These are phyloP conservation scores for Baccha elongata DNA, from an alignment of 2,888 invertebrate genomes.

Conservation along the genomic window DNA sequence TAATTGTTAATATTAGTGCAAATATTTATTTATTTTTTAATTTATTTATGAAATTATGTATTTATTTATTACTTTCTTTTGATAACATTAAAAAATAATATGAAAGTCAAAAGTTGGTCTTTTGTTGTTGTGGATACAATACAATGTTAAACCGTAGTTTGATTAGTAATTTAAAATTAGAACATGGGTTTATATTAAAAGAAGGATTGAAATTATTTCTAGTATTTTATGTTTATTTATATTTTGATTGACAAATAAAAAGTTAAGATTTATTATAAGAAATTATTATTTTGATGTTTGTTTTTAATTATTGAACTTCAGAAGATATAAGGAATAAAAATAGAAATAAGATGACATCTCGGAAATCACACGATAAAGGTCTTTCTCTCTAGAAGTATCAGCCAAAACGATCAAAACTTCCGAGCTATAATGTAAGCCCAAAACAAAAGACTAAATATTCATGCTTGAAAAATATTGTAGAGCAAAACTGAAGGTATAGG, in stretches of 20 bases:
- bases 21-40: slow-evolving; percentile 71
- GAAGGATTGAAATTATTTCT: slow-evolving; percentile 28
- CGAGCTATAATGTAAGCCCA: no score
- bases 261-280: slow-evolving; percentile 53
- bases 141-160: slow-evolving; percentile 38
- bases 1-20: slow-evolving; percentile 67
- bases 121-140: slow-evolving; percentile 42
- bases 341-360: no score
- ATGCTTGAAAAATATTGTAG: no score
- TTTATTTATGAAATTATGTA: slow-evolving; percentile 65
- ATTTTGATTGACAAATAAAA: slow-evolving; percentile 63
- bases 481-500: no score
- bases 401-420: no score
- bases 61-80: slow-evolving; percentile 50
- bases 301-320: not conserved
- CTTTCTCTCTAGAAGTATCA: no score
- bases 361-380: no score
- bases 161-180: slow-evolving; percentile 13
- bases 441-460: no score
- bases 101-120: slow-evolving; percentile 31
- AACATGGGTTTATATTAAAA: slow-evolving; percentile 3
- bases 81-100: slow-evolving; percentile 8
- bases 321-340: no score
- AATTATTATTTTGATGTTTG: not conserved
- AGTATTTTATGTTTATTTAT: slow-evolving; percentile 42